phyloP scores from a whole-genome alignment of 2,888 invertebrate species.

The Caenorhabditis parvicauda region DNA sequence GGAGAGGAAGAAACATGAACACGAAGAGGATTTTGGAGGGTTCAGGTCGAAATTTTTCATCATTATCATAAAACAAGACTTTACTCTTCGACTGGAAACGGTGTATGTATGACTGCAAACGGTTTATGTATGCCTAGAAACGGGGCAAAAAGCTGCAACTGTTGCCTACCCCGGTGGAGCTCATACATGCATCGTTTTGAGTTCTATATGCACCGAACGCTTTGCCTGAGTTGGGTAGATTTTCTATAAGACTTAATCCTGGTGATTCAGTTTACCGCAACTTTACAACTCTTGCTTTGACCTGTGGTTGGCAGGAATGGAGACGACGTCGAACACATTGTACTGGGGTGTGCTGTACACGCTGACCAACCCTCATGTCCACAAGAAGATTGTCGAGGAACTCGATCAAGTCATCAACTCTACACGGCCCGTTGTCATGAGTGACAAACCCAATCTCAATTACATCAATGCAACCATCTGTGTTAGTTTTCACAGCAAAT shows the following conservation, averaged over 20 bases:
- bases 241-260: too few species aligned
- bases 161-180: too few species aligned
- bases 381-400: constrained; percentile 23
- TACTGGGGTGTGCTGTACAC: constrained; percentile 34
- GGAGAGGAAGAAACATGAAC: constrained; percentile 27
- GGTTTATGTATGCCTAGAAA: too few species aligned
- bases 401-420: constrained; percentile 23
- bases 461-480: constrained; percentile 30
- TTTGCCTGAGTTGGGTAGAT: too few species aligned
- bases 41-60: constrained; percentile 4
- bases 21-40: constrained; percentile 21
- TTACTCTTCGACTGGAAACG: too few species aligned
- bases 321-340: constrained; percentile 38
- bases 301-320: constrained; percentile 44
- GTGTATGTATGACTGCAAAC: too few species aligned
- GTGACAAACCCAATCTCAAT: constrained; percentile 16
- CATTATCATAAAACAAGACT: too few species aligned
- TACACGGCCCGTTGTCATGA: constrained; percentile 23
- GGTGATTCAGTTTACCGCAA: constrained; percentile 17
- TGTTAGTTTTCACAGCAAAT: too few species aligned
- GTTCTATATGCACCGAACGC: too few species aligned
- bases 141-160: too few species aligned
- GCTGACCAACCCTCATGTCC: constrained; percentile 22
- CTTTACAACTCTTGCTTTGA: constrained; percentile 29
- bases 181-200: too few species aligned